phyloP scores from a whole-genome alignment of 2,888 invertebrate genomes.

The Diarsia mendica region DNA sequence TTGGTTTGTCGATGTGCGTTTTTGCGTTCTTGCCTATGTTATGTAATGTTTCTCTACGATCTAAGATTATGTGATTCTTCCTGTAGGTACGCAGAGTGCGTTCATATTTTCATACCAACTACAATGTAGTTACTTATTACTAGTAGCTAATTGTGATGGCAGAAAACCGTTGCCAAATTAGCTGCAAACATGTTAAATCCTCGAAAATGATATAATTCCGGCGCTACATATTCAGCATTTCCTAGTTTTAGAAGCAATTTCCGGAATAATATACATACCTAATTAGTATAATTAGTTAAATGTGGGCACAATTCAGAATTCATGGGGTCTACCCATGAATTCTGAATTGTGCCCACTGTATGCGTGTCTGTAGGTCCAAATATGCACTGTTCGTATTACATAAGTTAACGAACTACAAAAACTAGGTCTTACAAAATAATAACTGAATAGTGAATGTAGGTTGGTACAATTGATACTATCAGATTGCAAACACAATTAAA shows the following conservation, averaged over 20 bases:
- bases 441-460: not conserved
- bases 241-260: not conserved
- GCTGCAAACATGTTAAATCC: not conserved
- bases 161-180: not conserved
- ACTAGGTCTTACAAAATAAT: not conserved
- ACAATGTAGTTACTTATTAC: not conserved
- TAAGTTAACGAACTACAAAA: not conserved
- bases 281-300: constrained; percentile 8
- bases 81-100: not conserved
- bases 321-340: too few species aligned
- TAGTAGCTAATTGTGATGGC: not conserved
- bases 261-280: not conserved
- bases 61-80: not conserved
- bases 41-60: not conserved
- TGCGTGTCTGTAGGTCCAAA: not conserved
- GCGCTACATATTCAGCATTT: not conserved
- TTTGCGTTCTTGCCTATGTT: not conserved
- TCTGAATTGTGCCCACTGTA: too few species aligned
- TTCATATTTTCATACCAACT: not conserved
- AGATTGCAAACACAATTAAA: constrained; percentile 47
- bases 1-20: not conserved
- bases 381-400: not conserved
- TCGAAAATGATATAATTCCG: not conserved
- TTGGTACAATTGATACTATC: not conserved
- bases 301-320: not conserved